Percentiles rank a stretch among this genome's conserved stretches.
Conservation (phyloP, 2,113 vertebrate species). For the Sula dactylatra region DNA sequence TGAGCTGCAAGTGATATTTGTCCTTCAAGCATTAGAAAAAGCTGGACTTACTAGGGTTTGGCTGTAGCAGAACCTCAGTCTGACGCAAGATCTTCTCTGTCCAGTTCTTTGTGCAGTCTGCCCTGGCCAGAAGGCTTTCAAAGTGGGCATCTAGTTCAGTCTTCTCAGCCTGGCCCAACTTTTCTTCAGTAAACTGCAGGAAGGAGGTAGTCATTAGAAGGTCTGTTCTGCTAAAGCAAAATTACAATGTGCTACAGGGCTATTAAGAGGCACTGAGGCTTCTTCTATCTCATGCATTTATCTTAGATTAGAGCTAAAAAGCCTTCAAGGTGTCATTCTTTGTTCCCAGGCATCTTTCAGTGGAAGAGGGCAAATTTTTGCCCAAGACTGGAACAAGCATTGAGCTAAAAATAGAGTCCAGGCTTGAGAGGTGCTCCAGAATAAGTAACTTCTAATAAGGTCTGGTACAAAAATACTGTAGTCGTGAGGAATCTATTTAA, state of each 20-base stretch:
- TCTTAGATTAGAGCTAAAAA: neutral
- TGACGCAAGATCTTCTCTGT: constrained; percentile 92
- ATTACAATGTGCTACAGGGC: neutral
- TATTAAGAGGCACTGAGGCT: neutral
- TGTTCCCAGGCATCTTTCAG: neutral
- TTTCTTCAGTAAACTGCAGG: constrained; percentile 93
- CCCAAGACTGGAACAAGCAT: neutral
- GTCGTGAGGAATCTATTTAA: neutral
- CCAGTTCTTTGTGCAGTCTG: constrained; percentile 93
- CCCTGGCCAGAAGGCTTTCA: constrained; percentile 88
- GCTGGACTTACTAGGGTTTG: constrained; percentile 87
- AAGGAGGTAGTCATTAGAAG: neutral
- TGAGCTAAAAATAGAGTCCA: neutral
- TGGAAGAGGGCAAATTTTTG: neutral
- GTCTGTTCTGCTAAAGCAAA: neutral
- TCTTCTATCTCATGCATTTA: neutral
- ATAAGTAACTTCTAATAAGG: neutral
- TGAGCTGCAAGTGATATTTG: neutral
- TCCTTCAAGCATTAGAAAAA: neutral
- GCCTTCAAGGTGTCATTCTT: neutral
- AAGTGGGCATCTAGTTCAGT: constrained; percentile 91
- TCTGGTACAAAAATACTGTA: neutral
- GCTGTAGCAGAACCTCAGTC: constrained; percentile 91
- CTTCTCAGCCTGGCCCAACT: constrained; percentile 91
- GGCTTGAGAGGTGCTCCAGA: neutral